phyloP scores from a whole-genome alignment of 2,113 vertebrate genomes.

The Quiscalus mexicanus region DNA sequence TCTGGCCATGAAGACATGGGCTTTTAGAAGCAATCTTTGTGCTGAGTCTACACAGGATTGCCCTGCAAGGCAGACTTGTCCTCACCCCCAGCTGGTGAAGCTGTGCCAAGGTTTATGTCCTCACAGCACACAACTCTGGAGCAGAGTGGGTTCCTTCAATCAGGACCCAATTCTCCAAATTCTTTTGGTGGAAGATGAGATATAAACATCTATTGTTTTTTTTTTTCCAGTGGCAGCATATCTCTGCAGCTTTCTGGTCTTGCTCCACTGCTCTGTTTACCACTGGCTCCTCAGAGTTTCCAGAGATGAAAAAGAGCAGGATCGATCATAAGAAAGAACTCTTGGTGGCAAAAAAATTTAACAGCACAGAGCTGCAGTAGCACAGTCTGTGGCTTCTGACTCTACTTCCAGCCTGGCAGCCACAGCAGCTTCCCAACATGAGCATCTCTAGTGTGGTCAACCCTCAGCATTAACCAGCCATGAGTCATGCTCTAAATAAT shows the following conservation, averaged over 20 bases:
- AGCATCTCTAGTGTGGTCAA: not conserved
- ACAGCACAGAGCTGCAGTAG: not conserved
- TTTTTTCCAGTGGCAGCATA: not conserved
- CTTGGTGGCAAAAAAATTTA: not conserved
- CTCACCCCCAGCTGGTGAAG: not conserved
- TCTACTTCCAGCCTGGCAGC: not conserved
- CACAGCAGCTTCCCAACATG: not conserved
- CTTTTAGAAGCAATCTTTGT: not conserved
- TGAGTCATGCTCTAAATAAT: not conserved
- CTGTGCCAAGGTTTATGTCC: not conserved
- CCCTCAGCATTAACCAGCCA: not conserved
- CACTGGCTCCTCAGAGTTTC: not conserved
- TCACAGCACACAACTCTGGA: not conserved
- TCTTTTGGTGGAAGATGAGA: not conserved
- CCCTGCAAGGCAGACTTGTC: not conserved
- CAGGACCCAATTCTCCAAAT: not conserved
- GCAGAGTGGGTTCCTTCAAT: rapidly evolving
- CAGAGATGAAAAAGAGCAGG: not conserved
- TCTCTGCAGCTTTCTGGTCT: not conserved
- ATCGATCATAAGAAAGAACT: not conserved
- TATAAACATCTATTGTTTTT: not conserved
- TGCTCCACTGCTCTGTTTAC: not conserved
- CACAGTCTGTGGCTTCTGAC: not conserved
- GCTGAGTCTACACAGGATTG: rapidly evolving
- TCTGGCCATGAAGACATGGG: not conserved